Evolutionary conservation across 2,888 invertebrate species (phyloP), one percentile per base, ranked within the genome.

Genomic region (Conistra vaccinii): DNA sequence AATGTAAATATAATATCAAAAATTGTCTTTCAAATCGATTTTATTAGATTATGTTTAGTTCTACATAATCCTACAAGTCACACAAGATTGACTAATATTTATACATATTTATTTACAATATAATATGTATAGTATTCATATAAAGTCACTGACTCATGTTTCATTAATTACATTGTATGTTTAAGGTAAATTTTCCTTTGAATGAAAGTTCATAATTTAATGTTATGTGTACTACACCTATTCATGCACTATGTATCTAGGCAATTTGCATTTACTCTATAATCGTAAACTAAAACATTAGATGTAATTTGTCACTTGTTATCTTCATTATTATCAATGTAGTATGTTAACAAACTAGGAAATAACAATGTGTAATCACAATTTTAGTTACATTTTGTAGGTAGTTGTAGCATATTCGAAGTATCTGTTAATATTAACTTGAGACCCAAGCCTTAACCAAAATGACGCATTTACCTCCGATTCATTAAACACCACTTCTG

Each of bases 231-330:
- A 39, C 39, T 35, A 26, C 17, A 70, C 29, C 35, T 53, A 12
- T 65, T 65, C 2, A 60, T 57, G 55, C 83, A 73, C 69, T 45
- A 39, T 69, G 20, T 79, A 65, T 83, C 20, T 58, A 75, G 57
- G 20, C 17, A 42, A 61, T 65, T 51, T 76, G 83, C 85, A 84
- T 84, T 84, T 84, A 85, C 57, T 82, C 70, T 71, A 26, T 79
- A 66, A 69, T 61, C 69, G 1, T 79, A 67, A 53, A 53, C 17
- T 78, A 84, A 62, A 48, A 51, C 23, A 32, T 53, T 70, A 84
- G 62, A 61, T 61, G n/a, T 69, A 57, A 57, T 23, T 60, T 65
- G 35, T 69, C 53, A 63, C 62, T 78, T 62, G 63, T 68, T 60
- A 63, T 57, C 23, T 12, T 58, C 69, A 66, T 69, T 60, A 60